Percentiles rank a stretch among this genome's conserved stretches.
phyloP scores from a whole-genome alignment of 2,113 vertebrate species.

The Dasyornis broadbenti region DNA sequence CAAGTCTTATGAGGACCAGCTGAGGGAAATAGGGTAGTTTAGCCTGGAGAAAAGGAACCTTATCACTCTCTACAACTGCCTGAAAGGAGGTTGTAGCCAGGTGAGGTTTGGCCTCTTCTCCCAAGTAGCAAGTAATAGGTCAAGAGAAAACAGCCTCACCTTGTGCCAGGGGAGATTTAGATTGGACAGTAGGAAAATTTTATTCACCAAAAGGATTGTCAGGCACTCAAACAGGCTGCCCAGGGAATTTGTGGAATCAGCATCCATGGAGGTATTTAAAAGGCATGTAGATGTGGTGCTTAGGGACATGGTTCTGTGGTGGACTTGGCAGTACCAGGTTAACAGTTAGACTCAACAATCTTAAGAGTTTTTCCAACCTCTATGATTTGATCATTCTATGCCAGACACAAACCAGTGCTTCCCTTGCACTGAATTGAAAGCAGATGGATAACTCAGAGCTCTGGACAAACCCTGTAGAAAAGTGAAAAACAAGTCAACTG shows the following conservation, averaged over 20 bases:
- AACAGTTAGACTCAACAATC: neutral
- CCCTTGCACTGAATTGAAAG: neutral
- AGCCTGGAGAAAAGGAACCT: neutral
- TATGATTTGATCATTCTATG: neutral
- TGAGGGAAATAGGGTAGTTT: neutral
- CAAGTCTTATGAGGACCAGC: neutral
- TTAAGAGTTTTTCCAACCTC: neutral
- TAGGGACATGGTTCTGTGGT: neutral
- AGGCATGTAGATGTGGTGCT: neutral
- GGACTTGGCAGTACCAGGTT: neutral
- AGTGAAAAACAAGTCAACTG: neutral
- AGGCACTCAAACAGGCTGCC: neutral
- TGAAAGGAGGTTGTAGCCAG: neutral
- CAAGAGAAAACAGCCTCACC: neutral
- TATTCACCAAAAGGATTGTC: neutral
- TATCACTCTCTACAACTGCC: rapidly evolving
- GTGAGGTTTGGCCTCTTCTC: neutral
- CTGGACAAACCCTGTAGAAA: neutral
- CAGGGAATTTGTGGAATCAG: neutral
- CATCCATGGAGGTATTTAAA: neutral
- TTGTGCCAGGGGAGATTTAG: neutral
- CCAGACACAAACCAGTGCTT: neutral
- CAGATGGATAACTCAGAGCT: neutral
- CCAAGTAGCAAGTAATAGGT: neutral
- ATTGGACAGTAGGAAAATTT: neutral